A percentile compares a stretch with the other conserved stretches of the same genome.
Conservation (phyloP, 2,888 invertebrate species). For the Meganola albula region DNA sequence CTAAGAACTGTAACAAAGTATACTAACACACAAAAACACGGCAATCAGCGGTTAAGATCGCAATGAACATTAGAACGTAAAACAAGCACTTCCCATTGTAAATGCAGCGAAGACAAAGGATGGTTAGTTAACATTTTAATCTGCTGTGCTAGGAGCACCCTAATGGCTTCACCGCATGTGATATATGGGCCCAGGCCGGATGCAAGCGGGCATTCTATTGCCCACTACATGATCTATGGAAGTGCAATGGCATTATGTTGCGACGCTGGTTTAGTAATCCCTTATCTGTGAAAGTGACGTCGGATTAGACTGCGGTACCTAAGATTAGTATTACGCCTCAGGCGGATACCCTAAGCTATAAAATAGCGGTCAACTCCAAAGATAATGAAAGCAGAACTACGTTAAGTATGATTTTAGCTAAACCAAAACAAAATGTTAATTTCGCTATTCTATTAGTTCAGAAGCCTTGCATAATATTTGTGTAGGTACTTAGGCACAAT, state of each 20-base stretch:
- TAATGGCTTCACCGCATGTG: slow-evolving; percentile 47
- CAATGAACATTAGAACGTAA: slow-evolving; percentile 40
- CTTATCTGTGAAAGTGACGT: slow-evolving; percentile 3
- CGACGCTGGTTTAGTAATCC: slow-evolving; percentile 8
- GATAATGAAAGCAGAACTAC: too few relatives aligned
- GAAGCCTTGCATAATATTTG: slow-evolving; percentile 28
- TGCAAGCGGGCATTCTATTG: slow-evolving; percentile 48
- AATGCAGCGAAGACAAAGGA: slow-evolving; percentile 50
- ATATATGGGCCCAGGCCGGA: slow-evolving; percentile 41
- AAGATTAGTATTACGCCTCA: too few relatives aligned
- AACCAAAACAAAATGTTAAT: slow-evolving; percentile 23
- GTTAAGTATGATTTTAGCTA: slow-evolving; percentile 16
- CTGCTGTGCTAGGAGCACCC: slow-evolving; percentile 41
- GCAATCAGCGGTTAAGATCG: slow-evolving; percentile 41
- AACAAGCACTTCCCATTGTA: slow-evolving; percentile 45
- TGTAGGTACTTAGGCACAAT: slow-evolving; percentile 34
- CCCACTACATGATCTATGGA: slow-evolving; percentile 43
- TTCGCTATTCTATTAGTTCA: slow-evolving; percentile 23
- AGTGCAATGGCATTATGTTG: slow-evolving; percentile 31
- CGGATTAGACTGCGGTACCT: neutral
- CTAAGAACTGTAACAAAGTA: too few relatives aligned
- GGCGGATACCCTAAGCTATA: too few relatives aligned
- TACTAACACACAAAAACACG: slow-evolving; percentile 36
- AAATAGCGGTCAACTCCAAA: too few relatives aligned
- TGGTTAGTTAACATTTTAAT: slow-evolving; percentile 63